Conservation (phyloP, 2,888 invertebrate genomes). For the Tinea pellionella region DNA sequence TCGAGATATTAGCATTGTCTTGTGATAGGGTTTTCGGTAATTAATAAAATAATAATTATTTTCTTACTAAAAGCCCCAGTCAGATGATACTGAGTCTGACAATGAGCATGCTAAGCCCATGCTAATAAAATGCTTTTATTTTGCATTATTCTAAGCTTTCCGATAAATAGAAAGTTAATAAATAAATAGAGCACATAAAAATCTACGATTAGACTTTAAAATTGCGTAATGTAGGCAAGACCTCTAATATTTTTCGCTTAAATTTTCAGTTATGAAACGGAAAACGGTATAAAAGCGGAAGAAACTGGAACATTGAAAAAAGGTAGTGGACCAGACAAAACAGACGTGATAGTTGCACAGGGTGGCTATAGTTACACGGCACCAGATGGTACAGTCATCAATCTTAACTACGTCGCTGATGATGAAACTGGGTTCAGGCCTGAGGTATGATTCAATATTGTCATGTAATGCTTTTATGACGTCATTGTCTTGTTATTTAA, state of each 20-base stretch:
- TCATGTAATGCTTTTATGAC: neutral
- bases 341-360: conserved; percentile 74
- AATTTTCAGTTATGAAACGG: conserved; percentile 77
- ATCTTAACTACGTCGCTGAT: conserved; percentile 76
- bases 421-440: conserved; percentile 75
- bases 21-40: no score
- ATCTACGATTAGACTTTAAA: no score
- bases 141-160: no score
- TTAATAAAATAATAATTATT: no score
- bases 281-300: conserved; percentile 84
- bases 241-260: neutral
- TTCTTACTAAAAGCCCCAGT: no score
- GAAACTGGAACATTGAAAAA: conserved; percentile 83
- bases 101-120: no score
- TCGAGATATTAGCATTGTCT: no score
- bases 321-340: conserved; percentile 73
- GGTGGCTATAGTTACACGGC: conserved; percentile 78
- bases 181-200: no score
- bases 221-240: no score
- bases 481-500: neutral
- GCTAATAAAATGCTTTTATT: no score
- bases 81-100: no score
- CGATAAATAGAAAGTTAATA: no score
- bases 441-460: conserved; percentile 32
- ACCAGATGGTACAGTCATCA: conserved; percentile 77